Evolutionary conservation across 2,113 vertebrate genomes (phyloP).

Genomic region (Urocynchramus pylzowi): DNA sequence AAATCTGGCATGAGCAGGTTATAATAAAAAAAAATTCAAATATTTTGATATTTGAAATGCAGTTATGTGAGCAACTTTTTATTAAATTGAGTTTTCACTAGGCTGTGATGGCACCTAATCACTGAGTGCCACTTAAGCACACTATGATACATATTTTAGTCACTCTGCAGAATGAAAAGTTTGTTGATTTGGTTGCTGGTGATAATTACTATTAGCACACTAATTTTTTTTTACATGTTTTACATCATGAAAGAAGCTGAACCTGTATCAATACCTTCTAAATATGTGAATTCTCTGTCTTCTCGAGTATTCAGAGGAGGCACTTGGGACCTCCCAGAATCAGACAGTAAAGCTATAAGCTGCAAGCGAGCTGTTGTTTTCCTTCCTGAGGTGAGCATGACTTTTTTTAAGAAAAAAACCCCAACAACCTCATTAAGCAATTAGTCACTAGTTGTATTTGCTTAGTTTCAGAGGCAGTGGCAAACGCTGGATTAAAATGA

Average conservation of each 20-base stretch:
- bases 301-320: neutral
- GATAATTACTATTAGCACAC: neutral
- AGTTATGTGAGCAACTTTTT: neutral
- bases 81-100: neutral
- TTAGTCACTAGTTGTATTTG: slow-evolving; percentile 29
- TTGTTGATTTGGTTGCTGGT: neutral
- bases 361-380: slow-evolving; percentile 31
- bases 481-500: slow-evolving; percentile 2
- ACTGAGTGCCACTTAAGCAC: neutral
- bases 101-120: neutral
- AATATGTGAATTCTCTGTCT: neutral
- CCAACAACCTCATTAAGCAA: neutral
- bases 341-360: neutral
- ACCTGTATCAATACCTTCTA: neutral
- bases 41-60: neutral
- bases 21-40: neutral
- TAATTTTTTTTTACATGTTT: neutral
- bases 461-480: neutral
- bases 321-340: neutral
- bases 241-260: neutral
- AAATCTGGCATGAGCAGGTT: neutral
- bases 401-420: neutral
- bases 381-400: slow-evolving; percentile 39
- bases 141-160: neutral
- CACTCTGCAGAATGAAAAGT: neutral